Base-by-base conservation (phyloP, 1,140 invertebrate genomes). In the Papilio polytes region DNA sequence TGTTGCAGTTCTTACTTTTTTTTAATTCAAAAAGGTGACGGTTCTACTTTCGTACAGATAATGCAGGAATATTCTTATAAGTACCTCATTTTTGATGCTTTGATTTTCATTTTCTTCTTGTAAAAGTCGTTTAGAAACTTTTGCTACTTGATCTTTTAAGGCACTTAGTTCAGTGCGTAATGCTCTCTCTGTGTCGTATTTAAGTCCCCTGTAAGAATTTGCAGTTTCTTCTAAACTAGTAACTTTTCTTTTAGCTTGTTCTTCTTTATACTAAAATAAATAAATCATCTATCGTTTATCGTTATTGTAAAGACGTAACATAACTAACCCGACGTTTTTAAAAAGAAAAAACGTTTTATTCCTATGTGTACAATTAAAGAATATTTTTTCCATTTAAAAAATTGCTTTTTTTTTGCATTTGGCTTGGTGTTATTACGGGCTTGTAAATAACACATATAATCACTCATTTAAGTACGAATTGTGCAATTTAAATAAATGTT, bases 251-350 rank as follows among this genome's bases (percentile, higher is more conserved):
- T 90, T 88, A 13, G 83, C 85, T 80, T 92, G 88, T 70, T 94
- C 91, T 84, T 94, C 92, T 85, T 92, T 92, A 77, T 91, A 92
- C 92, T 93, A 79, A 63, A 80, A 82, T 48, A 81, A 80, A 20
- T 56, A 20, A 20, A 20, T 9, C n/a, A 56, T n/a, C 53, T 56
- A 48, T 9, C 7, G 8, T 56, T 56, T 56, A 48, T 9, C 7
- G 8, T 56, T 56, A 1, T 56, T 56, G n/a, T 53, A 2, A 53
- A 53, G 13, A 53, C 7, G 51, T 3, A 15, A 53, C 12, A 1
- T 13, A 51, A 18, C 48, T 48, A 51, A 18, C 48, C 48, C 18
- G 48, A 15, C 13, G 15, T 51, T 51, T n/a, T n/a, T 9, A n/a
- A n/a, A 56, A 56, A n/a, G 6, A n/a, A 56, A 56, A n/a, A 8